Evolutionary conservation across 2,888 invertebrate genomes (phyloP).

Genomic region (Helleia helle): DNA sequence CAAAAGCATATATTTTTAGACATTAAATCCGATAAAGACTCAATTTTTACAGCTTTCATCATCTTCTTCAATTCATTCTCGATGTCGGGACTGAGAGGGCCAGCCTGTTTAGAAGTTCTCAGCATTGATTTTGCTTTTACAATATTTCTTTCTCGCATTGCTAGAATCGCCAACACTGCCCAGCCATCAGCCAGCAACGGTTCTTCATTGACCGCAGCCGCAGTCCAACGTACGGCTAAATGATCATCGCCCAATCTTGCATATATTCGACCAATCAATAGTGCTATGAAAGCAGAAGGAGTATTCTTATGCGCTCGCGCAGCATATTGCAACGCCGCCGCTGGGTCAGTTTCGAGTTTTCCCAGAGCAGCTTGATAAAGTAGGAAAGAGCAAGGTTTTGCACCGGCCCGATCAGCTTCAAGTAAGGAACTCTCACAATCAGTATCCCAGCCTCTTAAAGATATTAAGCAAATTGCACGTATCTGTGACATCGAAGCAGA

Average conservation of each 20-base stretch:
- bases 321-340: slow-evolving; percentile 47
- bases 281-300: slow-evolving; percentile 48
- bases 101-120: slow-evolving; percentile 51
- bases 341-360: slow-evolving; percentile 33
- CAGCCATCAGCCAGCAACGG: slow-evolving; percentile 56
- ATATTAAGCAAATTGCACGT: slow-evolving; percentile 38
- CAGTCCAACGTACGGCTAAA: slow-evolving; percentile 52
- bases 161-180: slow-evolving; percentile 51
- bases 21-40: slow-evolving; percentile 39
- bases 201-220: slow-evolving; percentile 49
- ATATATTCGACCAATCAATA: slow-evolving; percentile 47
- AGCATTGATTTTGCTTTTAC: slow-evolving; percentile 46
- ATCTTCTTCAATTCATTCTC: slow-evolving; percentile 37
- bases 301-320: slow-evolving; percentile 48
- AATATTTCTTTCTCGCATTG: slow-evolving; percentile 39
- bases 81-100: slow-evolving; percentile 43
- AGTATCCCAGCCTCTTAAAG: slow-evolving; percentile 42
- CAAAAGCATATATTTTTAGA: slow-evolving; percentile 49
- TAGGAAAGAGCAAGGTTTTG: slow-evolving; percentile 35
- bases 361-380: slow-evolving; percentile 43
- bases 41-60: slow-evolving; percentile 34
- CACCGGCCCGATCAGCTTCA: slow-evolving; percentile 44
- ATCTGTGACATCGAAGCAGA: slow-evolving; percentile 48
- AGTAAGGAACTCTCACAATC: slow-evolving; percentile 39
- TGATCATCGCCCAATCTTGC: slow-evolving; percentile 33